Evolutionary conservation across 2,888 invertebrate species (phyloP).

Genomic region (Scaptomyza cyrtandrae): DNA sequence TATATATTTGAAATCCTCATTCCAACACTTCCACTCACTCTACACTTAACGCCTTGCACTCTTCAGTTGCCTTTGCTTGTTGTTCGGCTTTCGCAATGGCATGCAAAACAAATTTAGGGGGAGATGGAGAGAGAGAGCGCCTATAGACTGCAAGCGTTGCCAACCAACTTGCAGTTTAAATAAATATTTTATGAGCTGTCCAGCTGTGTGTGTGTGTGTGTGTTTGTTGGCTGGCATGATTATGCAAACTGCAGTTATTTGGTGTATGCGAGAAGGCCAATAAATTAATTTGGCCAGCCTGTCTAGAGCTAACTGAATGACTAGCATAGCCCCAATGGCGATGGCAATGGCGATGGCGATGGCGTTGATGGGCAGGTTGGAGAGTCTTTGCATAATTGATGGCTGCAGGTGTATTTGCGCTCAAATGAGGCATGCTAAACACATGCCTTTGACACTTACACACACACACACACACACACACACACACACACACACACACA

Average conservation of each 20-base stretch:
- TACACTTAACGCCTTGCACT: background rate
- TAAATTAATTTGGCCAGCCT: constrained; percentile 69
- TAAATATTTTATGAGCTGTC: constrained; percentile 72
- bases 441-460: constrained; percentile 77
- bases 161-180: constrained; percentile 67
- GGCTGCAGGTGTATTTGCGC: constrained; percentile 80
- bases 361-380: constrained; percentile 6
- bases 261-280: constrained; percentile 72
- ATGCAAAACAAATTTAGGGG: constrained; percentile 51
- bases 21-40: background rate
- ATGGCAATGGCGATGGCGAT: constrained; percentile 39
- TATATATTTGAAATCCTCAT: constrained; percentile 12
- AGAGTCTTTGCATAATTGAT: constrained; percentile 74
- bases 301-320: constrained; percentile 34
- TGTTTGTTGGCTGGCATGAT: constrained; percentile 54
- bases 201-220: constrained; percentile 19
- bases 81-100: constrained; percentile 19
- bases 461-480: constrained; percentile 39
- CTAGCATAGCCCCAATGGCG: constrained; percentile 29
- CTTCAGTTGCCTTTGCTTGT: constrained; percentile 30
- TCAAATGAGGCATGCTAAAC: constrained; percentile 79
- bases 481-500: constrained; percentile 45
- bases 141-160: constrained; percentile 59
- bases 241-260: constrained; percentile 78
- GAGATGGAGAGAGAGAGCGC: background rate